These are phyloP conservation scores for Meghimatium bilineatum DNA, from an alignment of 2,888 invertebrate species.

Conservation along the genomic window DNA sequence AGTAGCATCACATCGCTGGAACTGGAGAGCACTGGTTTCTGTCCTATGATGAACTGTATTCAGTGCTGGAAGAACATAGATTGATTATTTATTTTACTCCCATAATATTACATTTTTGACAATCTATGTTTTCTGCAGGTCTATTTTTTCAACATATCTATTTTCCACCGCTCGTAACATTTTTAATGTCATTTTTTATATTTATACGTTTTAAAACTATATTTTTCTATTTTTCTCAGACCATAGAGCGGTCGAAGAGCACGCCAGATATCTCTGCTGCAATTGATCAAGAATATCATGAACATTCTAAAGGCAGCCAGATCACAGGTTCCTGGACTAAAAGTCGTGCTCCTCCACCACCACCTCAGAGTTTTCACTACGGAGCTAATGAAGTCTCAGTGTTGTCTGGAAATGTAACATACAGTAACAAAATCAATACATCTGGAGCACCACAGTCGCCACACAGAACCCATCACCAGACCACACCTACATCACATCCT, in stretches of 20 bases:
- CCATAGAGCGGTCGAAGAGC: constrained; percentile 67
- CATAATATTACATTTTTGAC: too few species aligned
- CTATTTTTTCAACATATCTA: too few species aligned
- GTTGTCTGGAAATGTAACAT: constrained; percentile 40
- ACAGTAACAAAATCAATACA: constrained; percentile 73
- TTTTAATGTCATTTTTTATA: too few species aligned
- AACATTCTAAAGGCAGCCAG: not conserved
- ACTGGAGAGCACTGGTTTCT: too few species aligned
- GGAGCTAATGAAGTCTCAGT: not conserved
- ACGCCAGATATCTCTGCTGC: constrained; percentile 63
- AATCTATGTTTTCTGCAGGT: too few species aligned
- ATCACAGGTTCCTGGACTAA: constrained; percentile 35
- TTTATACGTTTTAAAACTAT: not conserved
- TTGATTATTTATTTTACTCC: too few species aligned
- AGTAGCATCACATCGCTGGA: too few species aligned
- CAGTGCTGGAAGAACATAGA: too few species aligned
- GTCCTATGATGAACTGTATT: too few species aligned
- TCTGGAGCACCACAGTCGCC: constrained; percentile 55
- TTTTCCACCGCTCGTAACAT: too few species aligned
- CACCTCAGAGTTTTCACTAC: constrained; percentile 10
- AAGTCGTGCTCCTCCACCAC: constrained; percentile 31
- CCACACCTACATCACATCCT: constrained; percentile 88
- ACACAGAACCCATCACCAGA: constrained; percentile 86
- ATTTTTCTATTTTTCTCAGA: constrained; percentile 35
- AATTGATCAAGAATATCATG: constrained; percentile 14